A percentile compares a stretch with the other conserved stretches of the same genome.
Evolutionary conservation across 2,888 invertebrate species (phyloP).

Genomic region (Hypomecis atomaria): DNA sequence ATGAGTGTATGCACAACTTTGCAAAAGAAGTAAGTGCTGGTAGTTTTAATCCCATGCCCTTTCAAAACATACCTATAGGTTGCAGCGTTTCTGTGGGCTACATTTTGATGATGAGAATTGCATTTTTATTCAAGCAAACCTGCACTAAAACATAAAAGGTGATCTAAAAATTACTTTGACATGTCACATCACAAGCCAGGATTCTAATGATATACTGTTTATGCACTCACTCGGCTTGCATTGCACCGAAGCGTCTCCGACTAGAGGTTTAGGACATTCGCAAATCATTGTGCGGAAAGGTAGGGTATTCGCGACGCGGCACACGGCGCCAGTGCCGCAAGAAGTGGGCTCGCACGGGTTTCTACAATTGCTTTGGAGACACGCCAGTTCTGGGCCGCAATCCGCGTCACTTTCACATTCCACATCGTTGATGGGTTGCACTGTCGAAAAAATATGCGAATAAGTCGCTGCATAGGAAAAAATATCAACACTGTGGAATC

Average conservation of each 20-base stretch:
- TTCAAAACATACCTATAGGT: constrained; percentile 24
- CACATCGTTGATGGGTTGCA: constrained; percentile 75
- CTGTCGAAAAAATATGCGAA: constrained; percentile 50
- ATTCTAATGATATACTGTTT: background rate
- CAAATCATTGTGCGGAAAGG: constrained; percentile 95
- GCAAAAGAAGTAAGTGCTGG: constrained; percentile 16
- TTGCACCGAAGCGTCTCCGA: constrained; percentile 94
- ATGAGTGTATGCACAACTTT: constrained; percentile 36
- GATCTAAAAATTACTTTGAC: constrained; percentile 22
- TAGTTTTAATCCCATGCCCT: constrained; percentile 17
- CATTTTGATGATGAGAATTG: constrained; percentile 63
- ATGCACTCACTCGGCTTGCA: constrained; percentile 90
- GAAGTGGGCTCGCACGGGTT: constrained; percentile 93
- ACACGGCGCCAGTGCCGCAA: constrained; percentile 92
- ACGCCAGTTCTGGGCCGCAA: constrained; percentile 93
- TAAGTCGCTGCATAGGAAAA: background rate
- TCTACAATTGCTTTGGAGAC: constrained; percentile 90
- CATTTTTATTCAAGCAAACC: constrained; percentile 50
- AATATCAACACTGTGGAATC: background rate
- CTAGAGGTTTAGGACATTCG: constrained; percentile 91
- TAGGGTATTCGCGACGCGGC: constrained; percentile 93
- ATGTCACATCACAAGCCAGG: background rate
- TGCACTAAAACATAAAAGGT: constrained; percentile 37
- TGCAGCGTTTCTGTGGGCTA: constrained; percentile 18
- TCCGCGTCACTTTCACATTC: constrained; percentile 92